Evolutionary conservation across 2,113 vertebrate species (phyloP), one percentile per base, ranked within the genome.

Genomic region (Hippocampus zosterae): DNA sequence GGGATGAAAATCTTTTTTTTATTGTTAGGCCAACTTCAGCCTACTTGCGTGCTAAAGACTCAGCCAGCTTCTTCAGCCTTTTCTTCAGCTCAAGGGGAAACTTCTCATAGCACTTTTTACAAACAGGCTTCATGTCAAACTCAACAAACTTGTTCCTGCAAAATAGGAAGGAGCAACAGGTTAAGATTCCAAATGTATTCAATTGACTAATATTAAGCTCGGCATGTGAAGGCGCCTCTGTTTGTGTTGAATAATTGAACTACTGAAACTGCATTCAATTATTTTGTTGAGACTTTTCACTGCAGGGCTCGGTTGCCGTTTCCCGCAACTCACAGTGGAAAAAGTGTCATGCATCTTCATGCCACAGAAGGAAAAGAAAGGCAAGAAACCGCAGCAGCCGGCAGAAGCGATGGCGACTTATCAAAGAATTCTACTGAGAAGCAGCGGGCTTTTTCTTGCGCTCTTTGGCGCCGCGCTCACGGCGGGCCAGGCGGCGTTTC

Each of bases 41-140:
- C 93, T 91, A 99, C 85, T 99, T 99, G 76, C 94, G 95, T 81
- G 92, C 95, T 85, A 98, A 72, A 18, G 95, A 92, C 90, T 99
- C 97, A 11, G 97, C 94, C 80, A 99, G 89, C 90, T 99, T 99
- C 92, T 99, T 99, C 68, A 99, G 94, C 83, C 97, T 93, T 88
- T 99, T 98, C 94, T 99, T 99, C 76, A 99, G 91, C 89, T 99
- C 97, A 91, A 99, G 71, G 12, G 97, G 97, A 87, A 99, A 99
- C 88, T 98, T 98, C 91, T 99, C 97, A 0, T 99, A 99, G 87
- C 97, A 99, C 85, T 97, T 98, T 94, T 99, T 99, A 91, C 97
- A 99, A 84, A 99, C 97, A 8, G 97, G 97, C 83, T 98, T 99
- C 97, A 99, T 99, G 90, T 99, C 97, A 93, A 99, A 99, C 88